Conservation (phyloP, 1,140 invertebrate genomes). For the Calosoma granatense region DNA sequence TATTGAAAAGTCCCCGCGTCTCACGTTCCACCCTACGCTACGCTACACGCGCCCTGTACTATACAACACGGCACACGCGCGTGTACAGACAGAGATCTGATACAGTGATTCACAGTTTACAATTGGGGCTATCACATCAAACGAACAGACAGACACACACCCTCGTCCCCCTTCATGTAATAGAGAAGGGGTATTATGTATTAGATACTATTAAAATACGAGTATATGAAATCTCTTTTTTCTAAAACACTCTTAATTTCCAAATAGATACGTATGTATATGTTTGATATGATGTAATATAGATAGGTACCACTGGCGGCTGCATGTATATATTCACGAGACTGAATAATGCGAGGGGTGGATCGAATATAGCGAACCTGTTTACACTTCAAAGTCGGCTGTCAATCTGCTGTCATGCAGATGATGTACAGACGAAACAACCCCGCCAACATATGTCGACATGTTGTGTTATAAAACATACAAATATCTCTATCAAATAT, state of each 20-base stretch:
- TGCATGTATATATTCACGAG: neutral
- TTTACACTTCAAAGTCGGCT: conserved; percentile 15
- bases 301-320: neutral
- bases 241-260: neutral
- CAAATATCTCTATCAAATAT: no score
- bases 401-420: conserved; percentile 13
- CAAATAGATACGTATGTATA: neutral
- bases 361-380: neutral
- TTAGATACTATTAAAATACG: neutral
- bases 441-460: no score
- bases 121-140: conserved; percentile 4
- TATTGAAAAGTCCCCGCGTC: no score
- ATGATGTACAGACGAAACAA: conserved; percentile 4
- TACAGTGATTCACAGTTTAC: conserved; percentile 5
- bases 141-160: neutral
- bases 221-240: neutral
- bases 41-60: no score
- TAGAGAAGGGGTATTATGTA: neutral
- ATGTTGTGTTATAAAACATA: no score
- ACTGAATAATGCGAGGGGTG: neutral
- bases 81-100: neutral
- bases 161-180: neutral
- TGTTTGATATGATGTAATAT: neutral
- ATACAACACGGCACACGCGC: no score
- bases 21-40: no score